phyloP scores from a whole-genome alignment of 2,888 invertebrate species.

The Phymatocera aterrima region DNA sequence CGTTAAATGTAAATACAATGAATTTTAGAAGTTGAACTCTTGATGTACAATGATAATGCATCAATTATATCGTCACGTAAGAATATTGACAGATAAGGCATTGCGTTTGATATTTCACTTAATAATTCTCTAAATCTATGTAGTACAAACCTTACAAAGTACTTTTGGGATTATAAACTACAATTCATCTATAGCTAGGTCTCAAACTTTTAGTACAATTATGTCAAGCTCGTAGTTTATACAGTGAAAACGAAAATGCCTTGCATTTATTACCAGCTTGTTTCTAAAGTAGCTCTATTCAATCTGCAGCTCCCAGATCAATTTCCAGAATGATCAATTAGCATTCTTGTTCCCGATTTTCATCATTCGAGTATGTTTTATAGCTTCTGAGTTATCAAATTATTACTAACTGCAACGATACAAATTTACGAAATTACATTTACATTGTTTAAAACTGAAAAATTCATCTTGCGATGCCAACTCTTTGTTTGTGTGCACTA shows the following conservation, averaged over 20 bases:
- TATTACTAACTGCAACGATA: constrained; percentile 10
- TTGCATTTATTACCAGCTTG: constrained; percentile 31
- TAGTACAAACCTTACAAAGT: constrained; percentile 32
- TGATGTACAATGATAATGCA: constrained; percentile 22
- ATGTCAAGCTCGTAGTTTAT: constrained; percentile 30
- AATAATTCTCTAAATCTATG: constrained; percentile 35
- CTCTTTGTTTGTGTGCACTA: background rate
- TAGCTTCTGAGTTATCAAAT: background rate
- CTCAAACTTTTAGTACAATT: constrained; percentile 17
- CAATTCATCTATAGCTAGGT: background rate
- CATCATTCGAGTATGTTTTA: background rate
- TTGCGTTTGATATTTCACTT: constrained; percentile 63
- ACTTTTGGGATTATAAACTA: constrained; percentile 34
- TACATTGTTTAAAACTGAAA: background rate
- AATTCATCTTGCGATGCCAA: background rate
- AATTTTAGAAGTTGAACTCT: constrained; percentile 1
- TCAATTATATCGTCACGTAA: constrained; percentile 39
- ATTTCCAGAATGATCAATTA: background rate
- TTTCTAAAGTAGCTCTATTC: constrained; percentile 23
- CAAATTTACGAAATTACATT: background rate
- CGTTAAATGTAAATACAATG: constrained; percentile 40
- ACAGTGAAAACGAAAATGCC: constrained; percentile 32
- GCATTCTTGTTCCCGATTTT: background rate
- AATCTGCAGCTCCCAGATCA: background rate
- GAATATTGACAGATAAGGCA: constrained; percentile 64